Base-by-base conservation (phyloP, 2,113 vertebrate species). In the Calypte anna region DNA sequence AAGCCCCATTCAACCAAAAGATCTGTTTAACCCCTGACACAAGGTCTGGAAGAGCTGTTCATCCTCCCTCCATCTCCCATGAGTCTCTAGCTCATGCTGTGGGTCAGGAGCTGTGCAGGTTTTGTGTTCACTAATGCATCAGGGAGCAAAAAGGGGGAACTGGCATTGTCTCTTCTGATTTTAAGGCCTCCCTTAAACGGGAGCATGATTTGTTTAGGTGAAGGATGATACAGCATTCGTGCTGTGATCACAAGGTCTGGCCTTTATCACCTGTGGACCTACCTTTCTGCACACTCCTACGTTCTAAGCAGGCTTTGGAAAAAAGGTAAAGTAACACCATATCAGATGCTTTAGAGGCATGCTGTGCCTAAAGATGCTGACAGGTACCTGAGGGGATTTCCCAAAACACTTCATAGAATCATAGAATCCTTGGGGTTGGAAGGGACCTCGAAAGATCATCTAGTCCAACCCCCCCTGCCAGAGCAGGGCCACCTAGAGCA, bases 31-130 rank as follows among this genome's bases (percentile, higher is more conserved):
- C 48, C 13, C 10, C 43, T 46, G 23, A 66, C 76, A 59, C 51
- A 44, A 63, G 59, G 79, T 75, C 80, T 90, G 82, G 72, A 79
- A 93, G 82, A 90, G 64, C 43, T 88, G 27, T 44, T 91, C 74
- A 62, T 75, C 40, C 62, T 91, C 44, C 43, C 83, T 86, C 43
- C 48, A 38, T 61, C 68, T 90, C 59, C 75, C 51, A 0, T 82
- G 68, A 93, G 59, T 90, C 75, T 83, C n/a, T 55, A 25, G 17
- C 36, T 95, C 79, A 38, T 63, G 76, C 51, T 14, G 1, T 62
- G 82, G 82, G 55, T 90, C 86, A 88, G 73, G 38, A 93, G 28
- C 13, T 66, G 85, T 77, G 43, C 9, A 23, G 43, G 53, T 86
- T 92, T 90, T 83, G 30, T 51, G 51, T 77, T 77, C 82, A 38